These are phyloP conservation scores for Drosophila ohnishii DNA, from an alignment of 1,140 invertebrate species.

Conservation along the genomic window DNA sequence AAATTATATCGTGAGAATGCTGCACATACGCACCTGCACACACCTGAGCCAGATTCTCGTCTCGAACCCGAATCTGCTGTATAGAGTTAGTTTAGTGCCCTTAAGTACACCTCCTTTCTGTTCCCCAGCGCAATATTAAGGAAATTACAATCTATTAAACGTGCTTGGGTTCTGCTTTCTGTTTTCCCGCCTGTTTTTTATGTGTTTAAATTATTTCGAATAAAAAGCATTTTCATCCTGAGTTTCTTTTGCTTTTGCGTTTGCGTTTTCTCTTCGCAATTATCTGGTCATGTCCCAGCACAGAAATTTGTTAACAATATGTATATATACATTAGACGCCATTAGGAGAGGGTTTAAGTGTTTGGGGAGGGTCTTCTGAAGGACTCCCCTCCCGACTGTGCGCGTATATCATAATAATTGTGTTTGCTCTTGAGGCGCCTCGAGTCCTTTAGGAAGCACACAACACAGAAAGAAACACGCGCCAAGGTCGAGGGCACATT, in stretches of 20 bases:
- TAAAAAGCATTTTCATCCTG: slow-evolving; percentile 38
- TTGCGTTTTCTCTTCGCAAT: slow-evolving; percentile 57
- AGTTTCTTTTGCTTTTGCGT: slow-evolving; percentile 16
- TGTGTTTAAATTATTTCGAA: slow-evolving; percentile 42
- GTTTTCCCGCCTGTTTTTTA: slow-evolving; percentile 39
- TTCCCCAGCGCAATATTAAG: slow-evolving; percentile 55
- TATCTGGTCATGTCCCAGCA: slow-evolving; percentile 76
- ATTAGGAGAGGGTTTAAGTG: slow-evolving; percentile 58
- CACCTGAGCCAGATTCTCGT: slow-evolving; percentile 21
- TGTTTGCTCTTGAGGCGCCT: slow-evolving; percentile 49
- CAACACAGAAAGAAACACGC: slow-evolving; percentile 1
- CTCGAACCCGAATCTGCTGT: slow-evolving; percentile 30
- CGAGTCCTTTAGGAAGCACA: neutral
- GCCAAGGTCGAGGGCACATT: slow-evolving; percentile 22
- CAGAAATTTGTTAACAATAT: slow-evolving; percentile 62
- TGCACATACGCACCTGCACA: slow-evolving; percentile 67
- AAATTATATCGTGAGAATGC: slow-evolving; percentile 9
- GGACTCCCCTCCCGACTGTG: slow-evolving; percentile 52
- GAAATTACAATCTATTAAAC: slow-evolving; percentile 68
- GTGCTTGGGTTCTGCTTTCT: slow-evolving; percentile 54
- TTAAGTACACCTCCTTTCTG: slow-evolving; percentile 56
- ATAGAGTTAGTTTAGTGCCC: slow-evolving; percentile 40
- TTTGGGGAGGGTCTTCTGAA: slow-evolving; percentile 29
- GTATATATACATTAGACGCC: slow-evolving; percentile 59
- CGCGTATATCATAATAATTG: slow-evolving; percentile 66